These are phyloP conservation scores for Apaloderma vittatum DNA, from an alignment of 2,113 vertebrate species.

Conservation along the genomic window DNA sequence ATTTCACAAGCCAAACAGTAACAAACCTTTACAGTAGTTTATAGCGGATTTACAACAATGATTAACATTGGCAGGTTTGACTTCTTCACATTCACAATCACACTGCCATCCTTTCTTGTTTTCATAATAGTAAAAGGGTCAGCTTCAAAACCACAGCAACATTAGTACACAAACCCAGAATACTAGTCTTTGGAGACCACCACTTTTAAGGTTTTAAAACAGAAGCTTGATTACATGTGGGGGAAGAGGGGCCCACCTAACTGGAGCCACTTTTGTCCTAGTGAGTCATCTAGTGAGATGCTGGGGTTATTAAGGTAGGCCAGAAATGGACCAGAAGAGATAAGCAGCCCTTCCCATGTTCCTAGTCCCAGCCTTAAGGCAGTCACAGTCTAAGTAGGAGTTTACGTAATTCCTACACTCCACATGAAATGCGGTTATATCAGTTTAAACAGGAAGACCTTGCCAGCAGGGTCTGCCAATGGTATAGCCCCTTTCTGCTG, in stretches of 20 bases:
- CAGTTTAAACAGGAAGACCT: neutral
- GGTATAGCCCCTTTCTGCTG: neutral
- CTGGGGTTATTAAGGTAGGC: neutral
- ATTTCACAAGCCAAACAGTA: neutral
- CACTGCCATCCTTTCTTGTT: neutral
- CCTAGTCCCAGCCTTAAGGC: neutral
- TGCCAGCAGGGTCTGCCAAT: neutral
- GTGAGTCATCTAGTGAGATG: neutral
- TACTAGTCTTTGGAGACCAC: neutral
- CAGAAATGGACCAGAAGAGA: neutral
- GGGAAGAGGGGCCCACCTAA: neutral
- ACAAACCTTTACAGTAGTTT: neutral
- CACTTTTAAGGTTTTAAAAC: neutral
- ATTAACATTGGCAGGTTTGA: neutral
- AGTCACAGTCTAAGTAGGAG: neutral
- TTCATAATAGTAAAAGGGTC: neutral
- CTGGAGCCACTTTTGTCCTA: neutral
- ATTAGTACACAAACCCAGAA: neutral
- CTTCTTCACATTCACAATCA: neutral
- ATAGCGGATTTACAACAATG: neutral
- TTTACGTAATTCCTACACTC: neutral
- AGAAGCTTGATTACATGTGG: accelerated
- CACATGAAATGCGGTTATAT: neutral
- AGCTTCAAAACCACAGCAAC: neutral
- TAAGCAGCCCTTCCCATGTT: neutral